Conservation (phyloP, 2,797 vertebrate species). For the Schizopygopsis malacanthus region DNA sequence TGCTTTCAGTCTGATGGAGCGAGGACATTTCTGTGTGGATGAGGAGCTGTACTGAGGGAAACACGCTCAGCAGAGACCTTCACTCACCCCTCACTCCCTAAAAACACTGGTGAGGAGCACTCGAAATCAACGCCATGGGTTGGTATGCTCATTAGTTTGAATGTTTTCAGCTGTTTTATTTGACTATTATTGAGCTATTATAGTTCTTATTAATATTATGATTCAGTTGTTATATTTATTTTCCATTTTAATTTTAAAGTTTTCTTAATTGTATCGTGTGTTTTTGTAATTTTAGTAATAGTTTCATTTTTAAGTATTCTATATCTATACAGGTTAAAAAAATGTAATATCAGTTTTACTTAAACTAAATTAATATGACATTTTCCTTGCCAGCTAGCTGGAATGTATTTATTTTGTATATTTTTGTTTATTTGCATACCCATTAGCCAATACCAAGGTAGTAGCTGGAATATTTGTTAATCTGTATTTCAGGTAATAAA, state of each 20-base stretch:
- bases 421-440: too few relatives aligned
- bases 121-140: background rate
- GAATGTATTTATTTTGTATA: too few relatives aligned
- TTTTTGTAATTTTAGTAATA: background rate
- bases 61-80: background rate
- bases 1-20: slow-evolving; percentile 79
- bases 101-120: background rate
- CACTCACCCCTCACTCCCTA: background rate
- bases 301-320: too few relatives aligned
- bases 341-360: too few relatives aligned
- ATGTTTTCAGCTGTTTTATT: background rate
- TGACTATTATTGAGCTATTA: background rate
- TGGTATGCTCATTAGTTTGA: background rate
- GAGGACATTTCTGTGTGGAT: slow-evolving; percentile 81
- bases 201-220: background rate
- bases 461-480: background rate
- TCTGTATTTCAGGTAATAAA: background rate
- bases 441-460: too few relatives aligned
- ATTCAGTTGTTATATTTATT: background rate
- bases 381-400: too few relatives aligned
- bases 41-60: slow-evolving; percentile 32
- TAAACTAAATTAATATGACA: too few relatives aligned
- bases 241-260: background rate
- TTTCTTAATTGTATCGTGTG: background rate
- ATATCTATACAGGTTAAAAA: too few relatives aligned